Conservation (phyloP, 2,113 vertebrate genomes). For the Phoxinus phoxinus region DNA sequence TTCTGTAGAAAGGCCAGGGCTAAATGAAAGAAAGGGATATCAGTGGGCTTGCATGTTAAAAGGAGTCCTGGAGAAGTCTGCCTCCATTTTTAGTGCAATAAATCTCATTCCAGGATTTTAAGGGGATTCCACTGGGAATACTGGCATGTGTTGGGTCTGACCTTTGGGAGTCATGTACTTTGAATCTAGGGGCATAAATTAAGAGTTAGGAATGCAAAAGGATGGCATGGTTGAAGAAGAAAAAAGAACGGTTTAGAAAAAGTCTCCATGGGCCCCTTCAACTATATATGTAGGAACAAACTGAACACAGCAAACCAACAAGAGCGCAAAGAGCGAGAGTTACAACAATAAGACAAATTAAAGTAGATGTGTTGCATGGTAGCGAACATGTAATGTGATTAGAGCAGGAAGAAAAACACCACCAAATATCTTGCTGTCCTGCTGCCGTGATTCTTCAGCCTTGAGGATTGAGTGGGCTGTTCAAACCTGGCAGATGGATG, state of each 20-base stretch:
- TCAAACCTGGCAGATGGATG: slow-evolving; percentile 82
- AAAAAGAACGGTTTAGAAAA: slow-evolving; percentile 56
- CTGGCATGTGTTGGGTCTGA: slow-evolving; percentile 81
- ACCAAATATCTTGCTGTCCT: slow-evolving; percentile 48
- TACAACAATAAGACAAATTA: slow-evolving; percentile 42
- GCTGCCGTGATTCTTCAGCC: slow-evolving; percentile 41
- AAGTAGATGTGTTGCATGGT: slow-evolving; percentile 27
- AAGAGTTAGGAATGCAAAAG: slow-evolving; percentile 69
- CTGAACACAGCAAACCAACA: slow-evolving; percentile 37
- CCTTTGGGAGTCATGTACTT: slow-evolving; percentile 77
- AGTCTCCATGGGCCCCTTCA: slow-evolving; percentile 30
- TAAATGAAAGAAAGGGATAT: slow-evolving; percentile 59
- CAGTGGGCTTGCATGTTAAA: slow-evolving; percentile 70
- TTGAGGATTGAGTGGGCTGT: slow-evolving; percentile 46
- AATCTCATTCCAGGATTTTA: slow-evolving; percentile 78
- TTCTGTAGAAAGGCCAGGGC: slow-evolving; percentile 54
- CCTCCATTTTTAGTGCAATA: slow-evolving; percentile 66
- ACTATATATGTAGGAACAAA: neutral
- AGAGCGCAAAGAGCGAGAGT: neutral
- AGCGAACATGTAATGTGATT: slow-evolving; percentile 46
- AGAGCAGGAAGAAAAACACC: slow-evolving; percentile 53
- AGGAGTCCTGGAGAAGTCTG: slow-evolving; percentile 70
- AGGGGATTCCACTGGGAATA: slow-evolving; percentile 79
- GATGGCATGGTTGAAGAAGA: slow-evolving; percentile 51
- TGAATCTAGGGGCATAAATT: slow-evolving; percentile 79